Base-by-base conservation (phyloP, 2,888 invertebrate species). In the Athripsodes cinereus region DNA sequence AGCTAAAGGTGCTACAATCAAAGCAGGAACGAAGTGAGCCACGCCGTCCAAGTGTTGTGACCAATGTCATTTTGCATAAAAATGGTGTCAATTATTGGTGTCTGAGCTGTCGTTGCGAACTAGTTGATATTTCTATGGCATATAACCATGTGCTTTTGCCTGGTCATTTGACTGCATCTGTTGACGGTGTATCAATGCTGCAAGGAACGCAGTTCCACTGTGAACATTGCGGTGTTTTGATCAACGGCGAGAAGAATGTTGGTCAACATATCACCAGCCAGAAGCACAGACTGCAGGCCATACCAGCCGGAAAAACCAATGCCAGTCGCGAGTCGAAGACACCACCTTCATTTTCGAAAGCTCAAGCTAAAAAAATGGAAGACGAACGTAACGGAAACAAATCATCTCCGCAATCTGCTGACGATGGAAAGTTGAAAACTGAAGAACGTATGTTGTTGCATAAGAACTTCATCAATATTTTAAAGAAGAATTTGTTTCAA, bases 231-330 rank as follows among this genome's bases (percentile, higher is more conserved):
- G 44, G 26, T 18, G 59, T 59, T n/a, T 53, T 57, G n/a, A 60
- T 62, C 20, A 62, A 57, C 58, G 59, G 62, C 1, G 62, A 62
- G 40, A 57, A 58, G 26, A 62, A 62, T 31, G 62, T 59, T 3
- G 57, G 54, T 1, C 59, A 59, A 35, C 62, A 62, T 47, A 44
- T 62, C 5, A 35, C 52, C 22, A 59, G 57, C 2, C 52, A 53
- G 13, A 61, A 61, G 22, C 58, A 58, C 19, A 58, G 58, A 35
- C 16, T 48, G 22, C 49, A 55, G 13, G 61, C 52, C 5, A 13
- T 40, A 13, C n/a, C 3, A 18, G n/a, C 31, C 22, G 57, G 5
- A 49, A 53, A 6, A 18, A 16, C n/a, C 2, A 13, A 16, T 5
- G 22, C n/a, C 22, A 47, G 19, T 8, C 31, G 31, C 26, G 19